Conservation (phyloP, 1,140 invertebrate genomes). For the Sitophilus oryzae region DNA sequence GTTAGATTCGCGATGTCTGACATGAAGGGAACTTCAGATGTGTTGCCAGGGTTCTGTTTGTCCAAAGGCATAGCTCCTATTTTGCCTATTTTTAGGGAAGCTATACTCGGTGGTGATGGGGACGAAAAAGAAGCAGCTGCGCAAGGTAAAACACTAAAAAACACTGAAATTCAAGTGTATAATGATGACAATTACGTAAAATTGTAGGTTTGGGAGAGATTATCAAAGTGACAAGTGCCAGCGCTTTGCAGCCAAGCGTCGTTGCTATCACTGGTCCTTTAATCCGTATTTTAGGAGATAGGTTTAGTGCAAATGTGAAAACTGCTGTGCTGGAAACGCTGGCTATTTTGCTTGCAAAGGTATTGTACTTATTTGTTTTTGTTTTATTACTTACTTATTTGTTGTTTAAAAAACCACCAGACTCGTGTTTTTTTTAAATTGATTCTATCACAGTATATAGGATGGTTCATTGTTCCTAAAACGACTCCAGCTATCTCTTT, state of each 20-base stretch:
- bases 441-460: neutral
- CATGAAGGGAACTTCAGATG: slow-evolving; percentile 60
- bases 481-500: no score
- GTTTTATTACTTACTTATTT: no score
- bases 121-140: slow-evolving; percentile 94
- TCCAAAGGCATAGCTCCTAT: slow-evolving; percentile 90
- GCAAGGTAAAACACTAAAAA: slow-evolving; percentile 43
- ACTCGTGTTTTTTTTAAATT: neutral
- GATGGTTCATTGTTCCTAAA: no score
- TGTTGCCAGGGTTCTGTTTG: slow-evolving; percentile 90
- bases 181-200: neutral
- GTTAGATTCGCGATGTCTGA: slow-evolving; percentile 85
- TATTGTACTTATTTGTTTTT: slow-evolving; percentile 36
- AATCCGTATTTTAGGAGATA: slow-evolving; percentile 94
- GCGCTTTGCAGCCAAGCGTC: slow-evolving; percentile 88
- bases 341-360: slow-evolving; percentile 84
- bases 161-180: neutral
- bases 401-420: no score
- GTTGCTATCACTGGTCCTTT: slow-evolving; percentile 96
- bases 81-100: slow-evolving; percentile 91
- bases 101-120: slow-evolving; percentile 87
- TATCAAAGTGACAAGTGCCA: slow-evolving; percentile 76
- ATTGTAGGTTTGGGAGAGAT: slow-evolving; percentile 77
- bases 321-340: slow-evolving; percentile 93
- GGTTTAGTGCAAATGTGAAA: slow-evolving; percentile 90